These are phyloP conservation scores for Nothobranchius kuhntae DNA, from an alignment of 2,113 vertebrate species.

Conservation along the genomic window DNA sequence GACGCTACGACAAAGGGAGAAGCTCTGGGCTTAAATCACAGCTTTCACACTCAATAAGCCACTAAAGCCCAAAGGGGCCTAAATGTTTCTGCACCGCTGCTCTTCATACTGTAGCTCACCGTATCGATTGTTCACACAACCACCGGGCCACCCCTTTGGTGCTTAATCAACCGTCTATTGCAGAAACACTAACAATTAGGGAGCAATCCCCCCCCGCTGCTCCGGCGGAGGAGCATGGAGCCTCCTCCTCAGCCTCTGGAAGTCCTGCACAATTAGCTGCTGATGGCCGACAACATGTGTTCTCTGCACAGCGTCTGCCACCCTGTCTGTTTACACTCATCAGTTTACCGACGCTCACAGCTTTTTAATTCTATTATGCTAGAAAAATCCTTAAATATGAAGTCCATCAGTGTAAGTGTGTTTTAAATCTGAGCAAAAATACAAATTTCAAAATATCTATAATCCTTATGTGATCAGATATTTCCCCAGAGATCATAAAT, in stretches of 20 bases:
- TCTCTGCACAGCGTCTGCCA: too few species aligned
- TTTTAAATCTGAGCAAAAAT: too few species aligned
- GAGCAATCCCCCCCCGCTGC: constrained; percentile 38
- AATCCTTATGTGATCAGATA: too few species aligned
- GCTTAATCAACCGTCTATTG: constrained; percentile 27
- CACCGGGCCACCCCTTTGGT: not conserved
- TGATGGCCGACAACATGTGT: constrained; percentile 1
- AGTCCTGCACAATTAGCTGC: constrained; percentile 4
- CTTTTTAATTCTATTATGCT: too few species aligned
- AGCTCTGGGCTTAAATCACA: not conserved
- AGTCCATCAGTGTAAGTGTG: too few species aligned
- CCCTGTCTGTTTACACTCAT: too few species aligned
- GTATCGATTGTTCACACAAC: constrained; percentile 38
- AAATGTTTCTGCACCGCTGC: not conserved
- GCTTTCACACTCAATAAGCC: constrained; percentile 17
- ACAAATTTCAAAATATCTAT: too few species aligned
- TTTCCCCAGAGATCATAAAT: too few species aligned
- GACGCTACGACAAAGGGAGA: too few species aligned
- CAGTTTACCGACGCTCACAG: too few species aligned
- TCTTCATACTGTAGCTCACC: not conserved
- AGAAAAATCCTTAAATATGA: too few species aligned
- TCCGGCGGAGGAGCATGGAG: not conserved
- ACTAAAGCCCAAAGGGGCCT: constrained; percentile 9
- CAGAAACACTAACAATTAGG: constrained; percentile 62
- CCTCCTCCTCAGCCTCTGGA: constrained; percentile 2